phyloP scores from a whole-genome alignment of 2,888 invertebrate species.

The Cosmorhoe ocellata region DNA sequence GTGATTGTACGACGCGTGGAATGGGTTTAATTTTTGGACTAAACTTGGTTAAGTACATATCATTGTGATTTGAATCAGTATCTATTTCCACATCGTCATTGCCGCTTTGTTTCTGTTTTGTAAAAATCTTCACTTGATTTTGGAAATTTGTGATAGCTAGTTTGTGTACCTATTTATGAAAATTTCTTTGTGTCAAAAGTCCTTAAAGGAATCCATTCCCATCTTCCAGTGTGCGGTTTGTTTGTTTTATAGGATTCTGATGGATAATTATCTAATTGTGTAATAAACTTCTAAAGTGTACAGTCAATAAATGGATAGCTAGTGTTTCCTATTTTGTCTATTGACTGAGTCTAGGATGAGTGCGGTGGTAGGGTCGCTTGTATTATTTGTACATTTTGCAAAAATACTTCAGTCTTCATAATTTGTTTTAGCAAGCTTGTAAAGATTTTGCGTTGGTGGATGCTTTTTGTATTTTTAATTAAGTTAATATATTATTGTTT shows the following conservation, averaged over 20 bases:
- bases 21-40: slow-evolving; percentile 30
- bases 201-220: slow-evolving; percentile 40
- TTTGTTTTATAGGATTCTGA: slow-evolving; percentile 53
- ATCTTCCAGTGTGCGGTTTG: slow-evolving; percentile 60
- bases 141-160: slow-evolving; percentile 9
- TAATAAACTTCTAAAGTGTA: slow-evolving; percentile 39
- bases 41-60: slow-evolving; percentile 16
- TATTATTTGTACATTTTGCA: slow-evolving; percentile 80
- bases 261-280: slow-evolving; percentile 41
- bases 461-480: slow-evolving; percentile 55
- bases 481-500: slow-evolving; percentile 35
- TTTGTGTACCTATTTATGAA: slow-evolving; percentile 9
- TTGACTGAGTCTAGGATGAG: slow-evolving; percentile 36
- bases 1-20: slow-evolving; percentile 23
- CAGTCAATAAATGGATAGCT: slow-evolving; percentile 27
- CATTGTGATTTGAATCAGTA: neutral
- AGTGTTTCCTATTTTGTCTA: slow-evolving; percentile 21
- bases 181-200: slow-evolving; percentile 23
- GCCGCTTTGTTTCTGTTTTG: neutral
- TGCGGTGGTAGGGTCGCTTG: slow-evolving; percentile 62
- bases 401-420: slow-evolving; percentile 46
- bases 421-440: slow-evolving; percentile 67
- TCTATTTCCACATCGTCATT: neutral
- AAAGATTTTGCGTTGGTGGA: slow-evolving; percentile 62
- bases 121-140: slow-evolving; percentile 14